Evolutionary conservation across 2,888 invertebrate species (phyloP).

Genomic region (Andrena chrysosceles): DNA sequence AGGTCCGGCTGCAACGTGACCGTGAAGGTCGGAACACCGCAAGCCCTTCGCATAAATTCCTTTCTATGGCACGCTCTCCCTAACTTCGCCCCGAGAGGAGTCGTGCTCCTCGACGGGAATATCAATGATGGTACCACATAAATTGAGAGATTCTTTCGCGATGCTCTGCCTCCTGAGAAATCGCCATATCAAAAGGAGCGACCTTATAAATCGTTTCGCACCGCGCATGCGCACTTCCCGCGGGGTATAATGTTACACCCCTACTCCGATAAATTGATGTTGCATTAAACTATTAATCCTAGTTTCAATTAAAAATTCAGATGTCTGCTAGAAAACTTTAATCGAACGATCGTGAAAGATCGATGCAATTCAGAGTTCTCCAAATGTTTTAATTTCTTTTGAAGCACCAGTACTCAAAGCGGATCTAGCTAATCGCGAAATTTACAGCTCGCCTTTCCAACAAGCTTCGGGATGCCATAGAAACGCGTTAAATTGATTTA

Average conservation of each 20-base stretch:
- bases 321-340: no score
- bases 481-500: slow-evolving; percentile 6
- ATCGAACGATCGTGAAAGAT: no score
- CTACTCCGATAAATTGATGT: no score
- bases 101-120: slow-evolving; percentile 58
- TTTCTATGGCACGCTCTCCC: slow-evolving; percentile 62
- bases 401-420: no score
- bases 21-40: slow-evolving; percentile 71
- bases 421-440: no score
- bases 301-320: no score
- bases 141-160: slow-evolving; percentile 55
- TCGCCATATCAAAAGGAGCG: slow-evolving; percentile 35
- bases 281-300: no score
- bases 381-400: no score
- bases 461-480: not conserved
- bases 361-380: no score
- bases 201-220: slow-evolving; percentile 30
- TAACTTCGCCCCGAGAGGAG: slow-evolving; percentile 51
- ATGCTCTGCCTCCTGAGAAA: slow-evolving; percentile 42
- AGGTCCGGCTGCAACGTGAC: slow-evolving; percentile 68
- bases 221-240: not conserved
- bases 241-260: no score
- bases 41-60: slow-evolving; percentile 71
- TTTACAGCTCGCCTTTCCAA: no score
- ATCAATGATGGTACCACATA: slow-evolving; percentile 64